Conservation (phyloP, 2,888 invertebrate species). For the Empis stercorea region DNA sequence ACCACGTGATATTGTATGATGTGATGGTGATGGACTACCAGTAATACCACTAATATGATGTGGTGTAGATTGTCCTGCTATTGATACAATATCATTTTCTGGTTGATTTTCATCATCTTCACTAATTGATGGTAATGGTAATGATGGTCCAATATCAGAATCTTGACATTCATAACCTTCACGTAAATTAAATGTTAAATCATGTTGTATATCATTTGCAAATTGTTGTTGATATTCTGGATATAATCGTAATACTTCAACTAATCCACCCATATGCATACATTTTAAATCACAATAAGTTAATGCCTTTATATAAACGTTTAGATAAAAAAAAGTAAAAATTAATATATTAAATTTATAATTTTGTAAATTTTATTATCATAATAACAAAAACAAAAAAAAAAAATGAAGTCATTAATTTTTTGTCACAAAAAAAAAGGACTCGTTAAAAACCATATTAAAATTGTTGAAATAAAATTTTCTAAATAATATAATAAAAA, state of each 20-base stretch:
- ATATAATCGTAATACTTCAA: slow-evolving; percentile 78
- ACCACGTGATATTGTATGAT: slow-evolving; percentile 37
- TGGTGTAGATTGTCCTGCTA: slow-evolving; percentile 38
- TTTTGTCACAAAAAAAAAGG: no score
- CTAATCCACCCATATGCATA: slow-evolving; percentile 79
- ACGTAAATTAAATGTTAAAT: slow-evolving; percentile 84
- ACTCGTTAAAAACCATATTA: no score
- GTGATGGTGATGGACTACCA: slow-evolving; percentile 21
- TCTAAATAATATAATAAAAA: no score
- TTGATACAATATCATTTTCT: slow-evolving; percentile 46
- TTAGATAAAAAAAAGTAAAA: slow-evolving; percentile 5
- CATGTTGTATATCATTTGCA: slow-evolving; percentile 86
- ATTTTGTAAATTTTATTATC: no score
- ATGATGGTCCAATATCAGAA: slow-evolving; percentile 32
- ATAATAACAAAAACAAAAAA: no score
- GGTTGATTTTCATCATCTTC: slow-evolving; percentile 88
- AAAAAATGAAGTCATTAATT: no score
- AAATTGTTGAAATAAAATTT: no score
- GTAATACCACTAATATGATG: slow-evolving; percentile 39
- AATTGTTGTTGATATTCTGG: slow-evolving; percentile 93
- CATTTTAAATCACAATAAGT: slow-evolving; percentile 95
- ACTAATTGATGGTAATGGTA: slow-evolving; percentile 80
- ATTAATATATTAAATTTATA: background rate
- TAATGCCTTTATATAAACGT: slow-evolving; percentile 47
- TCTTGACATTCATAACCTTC: slow-evolving; percentile 83